phyloP scores from a whole-genome alignment of 2,113 vertebrate species.

The Caretta caretta region DNA sequence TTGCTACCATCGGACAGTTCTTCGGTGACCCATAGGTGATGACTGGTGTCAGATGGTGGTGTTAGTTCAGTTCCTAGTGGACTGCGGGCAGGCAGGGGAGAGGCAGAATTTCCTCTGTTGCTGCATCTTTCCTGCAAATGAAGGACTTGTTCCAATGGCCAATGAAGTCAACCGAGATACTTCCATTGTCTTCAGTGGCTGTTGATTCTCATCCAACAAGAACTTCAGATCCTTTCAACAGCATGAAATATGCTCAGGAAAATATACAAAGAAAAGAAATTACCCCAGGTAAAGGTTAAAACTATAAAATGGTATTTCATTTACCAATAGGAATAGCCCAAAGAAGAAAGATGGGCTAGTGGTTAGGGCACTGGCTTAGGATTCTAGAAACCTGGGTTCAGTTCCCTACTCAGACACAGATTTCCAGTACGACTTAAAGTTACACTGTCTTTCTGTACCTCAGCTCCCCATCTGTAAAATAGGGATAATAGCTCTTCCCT shows the following conservation, averaged over 20 bases:
- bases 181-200: slow-evolving; percentile 49
- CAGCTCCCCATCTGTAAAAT: background rate
- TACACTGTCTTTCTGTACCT: background rate
- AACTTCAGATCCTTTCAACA: slow-evolving; percentile 57
- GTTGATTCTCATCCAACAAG: slow-evolving; percentile 26
- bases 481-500: background rate
- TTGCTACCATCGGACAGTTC: background rate
- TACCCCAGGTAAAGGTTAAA: slow-evolving; percentile 14
- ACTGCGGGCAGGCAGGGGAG: background rate
- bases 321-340: background rate
- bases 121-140: slow-evolving; percentile 25
- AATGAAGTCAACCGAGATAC: slow-evolving; percentile 49
- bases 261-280: slow-evolving; percentile 24
- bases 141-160: slow-evolving; percentile 38
- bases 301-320: slow-evolving; percentile 6
- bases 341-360: background rate
- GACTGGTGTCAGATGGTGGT: rapidly evolving
- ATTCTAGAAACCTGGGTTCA: background rate
- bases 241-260: slow-evolving; percentile 52
- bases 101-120: background rate
- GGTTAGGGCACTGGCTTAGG: background rate
- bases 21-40: background rate
- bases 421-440: background rate
- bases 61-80: background rate
- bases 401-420: background rate